Evolutionary conservation across 2,888 invertebrate species (phyloP), one percentile per base, ranked within the genome.

Genomic region (Euzetes globulus): DNA sequence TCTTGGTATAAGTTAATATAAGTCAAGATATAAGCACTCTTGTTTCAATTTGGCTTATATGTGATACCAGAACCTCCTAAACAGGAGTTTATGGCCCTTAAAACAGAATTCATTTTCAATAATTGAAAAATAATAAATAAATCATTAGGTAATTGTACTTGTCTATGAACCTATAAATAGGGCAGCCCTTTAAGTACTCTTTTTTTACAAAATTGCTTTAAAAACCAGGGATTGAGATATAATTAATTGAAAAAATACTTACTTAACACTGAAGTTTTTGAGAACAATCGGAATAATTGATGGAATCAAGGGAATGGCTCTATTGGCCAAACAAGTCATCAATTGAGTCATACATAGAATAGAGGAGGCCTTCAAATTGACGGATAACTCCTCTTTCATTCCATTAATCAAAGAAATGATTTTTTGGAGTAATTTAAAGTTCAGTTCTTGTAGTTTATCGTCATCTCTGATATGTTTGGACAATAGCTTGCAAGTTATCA

Each of bases 401-500:
- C 41, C 29, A 19, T 37, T 73, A 52, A 72, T 75, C 55, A 47
- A 68, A 50, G 27, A 52, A 22, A 22, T 75, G 13, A 77, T 90
- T 85, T 27, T 87, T 85, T 0, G 85, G 80, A 0, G 90, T 91
- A 63, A 63, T 37, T 63, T 1, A 7, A 27, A 37, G 11, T 27
- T n/a, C 1, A 37, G 17, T 33, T 29, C 3, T 33, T 63, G 63
- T 17, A 37, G 7, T 33, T 63, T 27, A 4, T 63, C 63, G 15
- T 63, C 19, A n/a, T 37, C 17, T 63, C 63, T n/a, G 68, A 93
- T 83, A 76, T 88, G 83, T 81, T 89, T 89, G 0, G 91, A 89
- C n/a, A 95, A 82, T 17, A 94, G 83, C 82, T 95, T 94, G 63
- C 95, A 82, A 0, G 91, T 89, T 60, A 92, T 86, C 37, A 96